Evolutionary conservation across 2,888 invertebrate species (phyloP).

Genomic region (Eurois occulta): DNA sequence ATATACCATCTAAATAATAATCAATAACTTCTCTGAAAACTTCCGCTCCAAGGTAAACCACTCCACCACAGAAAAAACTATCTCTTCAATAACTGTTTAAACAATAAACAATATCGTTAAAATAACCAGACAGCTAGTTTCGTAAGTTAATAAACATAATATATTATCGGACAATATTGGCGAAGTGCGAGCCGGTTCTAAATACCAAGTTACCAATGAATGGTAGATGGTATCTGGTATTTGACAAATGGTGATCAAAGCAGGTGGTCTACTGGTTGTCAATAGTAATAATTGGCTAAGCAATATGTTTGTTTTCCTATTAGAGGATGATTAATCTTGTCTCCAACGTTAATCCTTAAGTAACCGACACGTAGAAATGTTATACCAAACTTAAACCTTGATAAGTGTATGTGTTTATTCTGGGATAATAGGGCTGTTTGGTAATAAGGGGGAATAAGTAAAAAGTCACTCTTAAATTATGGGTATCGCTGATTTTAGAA

Average conservation of each 20-base stretch:
- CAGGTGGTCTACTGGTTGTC: conserved; percentile 54
- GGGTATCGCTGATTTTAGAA: not conserved
- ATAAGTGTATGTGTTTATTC: not conserved
- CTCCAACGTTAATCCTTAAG: not conserved
- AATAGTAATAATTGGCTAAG: conserved; percentile 46
- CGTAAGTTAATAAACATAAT: conserved; percentile 55
- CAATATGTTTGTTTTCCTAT: conserved; percentile 30
- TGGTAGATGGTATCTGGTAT: conserved; percentile 57
- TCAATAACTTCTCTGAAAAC: not conserved
- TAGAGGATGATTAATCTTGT: conserved; percentile 21
- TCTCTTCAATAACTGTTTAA: conserved; percentile 52
- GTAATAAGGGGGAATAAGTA: not conserved
- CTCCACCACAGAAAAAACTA: conserved; percentile 43
- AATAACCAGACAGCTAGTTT: conserved; percentile 53
- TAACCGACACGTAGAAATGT: not conserved
- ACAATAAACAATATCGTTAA: conserved; percentile 57
- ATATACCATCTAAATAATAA: not conserved
- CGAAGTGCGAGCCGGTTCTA: conserved; percentile 48
- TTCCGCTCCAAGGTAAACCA: conserved; percentile 41
- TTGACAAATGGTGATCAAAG: conserved; percentile 59
- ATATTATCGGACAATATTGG: conserved; percentile 40
- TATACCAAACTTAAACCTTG: not conserved
- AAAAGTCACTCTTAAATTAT: not conserved
- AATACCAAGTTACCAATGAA: conserved; percentile 50
- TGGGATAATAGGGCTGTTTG: not conserved